Percentiles rank a stretch among this genome's conserved stretches.
These are phyloP conservation scores for Protodeltote pygarga DNA, from an alignment of 2,888 invertebrate genomes.

Conservation along the genomic window DNA sequence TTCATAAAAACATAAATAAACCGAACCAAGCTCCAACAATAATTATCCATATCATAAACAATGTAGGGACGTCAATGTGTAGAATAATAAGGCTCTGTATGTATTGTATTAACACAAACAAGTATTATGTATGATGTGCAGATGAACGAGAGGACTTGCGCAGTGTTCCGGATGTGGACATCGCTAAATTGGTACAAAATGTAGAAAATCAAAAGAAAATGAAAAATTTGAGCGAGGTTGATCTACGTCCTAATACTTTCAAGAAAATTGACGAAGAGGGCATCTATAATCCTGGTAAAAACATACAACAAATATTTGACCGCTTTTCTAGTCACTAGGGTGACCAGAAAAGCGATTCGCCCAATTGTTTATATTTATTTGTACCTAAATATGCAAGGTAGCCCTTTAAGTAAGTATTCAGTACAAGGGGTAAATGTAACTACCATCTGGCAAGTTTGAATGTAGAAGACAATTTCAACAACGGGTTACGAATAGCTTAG, in stretches of 20 bases:
- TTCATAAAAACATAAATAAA: conserved; percentile 6
- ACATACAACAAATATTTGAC: conserved; percentile 6
- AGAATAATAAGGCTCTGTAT: neutral
- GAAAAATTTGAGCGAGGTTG: conserved; percentile 74
- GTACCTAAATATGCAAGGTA: neutral
- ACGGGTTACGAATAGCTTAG: too few relatives aligned
- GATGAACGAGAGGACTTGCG: conserved; percentile 83
- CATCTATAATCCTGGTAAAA: conserved; percentile 78
- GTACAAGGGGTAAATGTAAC: too few relatives aligned
- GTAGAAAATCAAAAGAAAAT: conserved; percentile 74
- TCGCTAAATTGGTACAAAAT: conserved; percentile 77
- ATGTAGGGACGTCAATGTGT: neutral
- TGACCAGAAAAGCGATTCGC: too few relatives aligned
- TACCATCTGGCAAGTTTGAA: too few relatives aligned
- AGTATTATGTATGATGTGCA: conserved; percentile 43
- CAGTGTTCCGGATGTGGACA: conserved; percentile 79
- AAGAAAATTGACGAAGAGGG: conserved; percentile 82
- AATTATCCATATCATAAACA: neutral
- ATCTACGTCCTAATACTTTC: conserved; percentile 76
- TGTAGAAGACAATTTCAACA: too few relatives aligned
- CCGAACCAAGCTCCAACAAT: neutral
- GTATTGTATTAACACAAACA: conserved; percentile 1
- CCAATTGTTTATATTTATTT: too few relatives aligned
- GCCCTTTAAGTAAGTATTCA: too few relatives aligned
- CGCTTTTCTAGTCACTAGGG: neutral